Evolutionary conservation across 2,113 vertebrate species (phyloP).

Genomic region (Oriolus oriolus): DNA sequence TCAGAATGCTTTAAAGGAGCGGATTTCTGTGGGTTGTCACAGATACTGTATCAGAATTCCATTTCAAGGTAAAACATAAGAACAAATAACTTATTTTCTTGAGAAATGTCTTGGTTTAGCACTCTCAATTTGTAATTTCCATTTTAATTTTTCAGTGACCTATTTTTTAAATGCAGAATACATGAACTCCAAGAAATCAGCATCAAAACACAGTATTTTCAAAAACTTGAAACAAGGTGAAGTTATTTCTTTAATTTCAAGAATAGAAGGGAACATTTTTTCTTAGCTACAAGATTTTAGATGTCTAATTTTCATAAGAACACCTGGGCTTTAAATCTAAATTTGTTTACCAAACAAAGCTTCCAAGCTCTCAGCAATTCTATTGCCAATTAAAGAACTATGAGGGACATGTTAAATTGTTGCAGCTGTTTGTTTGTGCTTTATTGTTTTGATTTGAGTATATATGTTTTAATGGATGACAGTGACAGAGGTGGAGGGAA

Average conservation of each 20-base stretch:
- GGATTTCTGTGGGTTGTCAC: background rate
- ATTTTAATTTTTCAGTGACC: background rate
- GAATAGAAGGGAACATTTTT: background rate
- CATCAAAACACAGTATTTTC: background rate
- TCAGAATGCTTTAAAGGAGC: background rate
- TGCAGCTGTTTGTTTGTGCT: background rate
- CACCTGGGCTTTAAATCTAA: background rate
- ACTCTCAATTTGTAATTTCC: background rate
- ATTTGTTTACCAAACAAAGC: background rate
- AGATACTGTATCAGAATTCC: background rate
- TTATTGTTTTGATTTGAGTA: background rate
- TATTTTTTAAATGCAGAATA: background rate
- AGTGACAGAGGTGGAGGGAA: background rate
- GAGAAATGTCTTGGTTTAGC: background rate
- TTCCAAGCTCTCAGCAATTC: background rate
- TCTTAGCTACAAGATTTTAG: background rate
- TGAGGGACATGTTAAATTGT: background rate
- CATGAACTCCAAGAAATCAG: background rate
- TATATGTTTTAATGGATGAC: background rate
- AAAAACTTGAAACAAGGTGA: background rate
- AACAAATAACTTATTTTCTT: background rate
- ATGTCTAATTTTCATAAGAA: background rate
- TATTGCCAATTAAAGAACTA: background rate
- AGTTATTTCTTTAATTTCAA: fast-evolving
- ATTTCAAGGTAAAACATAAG: background rate